Percentiles rank a stretch among this genome's conserved stretches.
These are phyloP conservation scores for Ahaetulla prasina DNA, from an alignment of 2,113 vertebrate genomes.

Conservation along the genomic window DNA sequence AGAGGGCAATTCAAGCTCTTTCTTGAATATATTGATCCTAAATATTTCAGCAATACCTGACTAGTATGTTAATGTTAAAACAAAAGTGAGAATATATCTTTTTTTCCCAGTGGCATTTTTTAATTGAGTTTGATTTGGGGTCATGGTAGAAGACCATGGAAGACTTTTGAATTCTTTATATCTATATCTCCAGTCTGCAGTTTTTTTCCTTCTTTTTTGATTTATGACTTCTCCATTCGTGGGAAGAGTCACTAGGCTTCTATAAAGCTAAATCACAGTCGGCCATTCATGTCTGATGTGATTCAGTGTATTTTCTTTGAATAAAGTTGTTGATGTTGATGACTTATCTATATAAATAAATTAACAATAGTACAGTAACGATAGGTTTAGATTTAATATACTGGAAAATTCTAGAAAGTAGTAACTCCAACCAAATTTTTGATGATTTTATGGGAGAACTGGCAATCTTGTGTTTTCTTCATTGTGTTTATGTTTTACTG, in stretches of 20 bases:
- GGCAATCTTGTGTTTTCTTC: not conserved
- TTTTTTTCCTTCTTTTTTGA: not conserved
- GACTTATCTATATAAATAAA: not conserved
- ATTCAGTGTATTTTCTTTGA: not conserved
- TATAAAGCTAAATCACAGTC: not conserved
- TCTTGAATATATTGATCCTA: not conserved
- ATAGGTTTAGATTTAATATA: not conserved
- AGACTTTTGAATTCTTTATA: not conserved
- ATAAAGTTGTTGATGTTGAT: not conserved
- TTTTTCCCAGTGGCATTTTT: not conserved
- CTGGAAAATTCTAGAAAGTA: not conserved
- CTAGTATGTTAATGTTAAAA: not conserved
- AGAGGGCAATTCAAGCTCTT: not conserved
- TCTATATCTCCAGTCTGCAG: not conserved
- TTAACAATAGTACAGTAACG: not conserved
- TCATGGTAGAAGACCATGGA: not conserved
- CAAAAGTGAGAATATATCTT: not conserved
- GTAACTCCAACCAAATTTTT: not conserved
- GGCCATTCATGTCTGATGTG: not conserved
- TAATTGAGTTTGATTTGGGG: not conserved
- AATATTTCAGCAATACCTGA: not conserved
- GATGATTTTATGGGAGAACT: not conserved
- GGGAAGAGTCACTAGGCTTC: not conserved
- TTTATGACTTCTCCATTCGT: not conserved
- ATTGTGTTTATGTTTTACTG: conserved; percentile 8